Evolutionary conservation across 2,797 vertebrate species (phyloP), one percentile per base, ranked within the genome.

Genomic region (Scolopax bukidnonensis): DNA sequence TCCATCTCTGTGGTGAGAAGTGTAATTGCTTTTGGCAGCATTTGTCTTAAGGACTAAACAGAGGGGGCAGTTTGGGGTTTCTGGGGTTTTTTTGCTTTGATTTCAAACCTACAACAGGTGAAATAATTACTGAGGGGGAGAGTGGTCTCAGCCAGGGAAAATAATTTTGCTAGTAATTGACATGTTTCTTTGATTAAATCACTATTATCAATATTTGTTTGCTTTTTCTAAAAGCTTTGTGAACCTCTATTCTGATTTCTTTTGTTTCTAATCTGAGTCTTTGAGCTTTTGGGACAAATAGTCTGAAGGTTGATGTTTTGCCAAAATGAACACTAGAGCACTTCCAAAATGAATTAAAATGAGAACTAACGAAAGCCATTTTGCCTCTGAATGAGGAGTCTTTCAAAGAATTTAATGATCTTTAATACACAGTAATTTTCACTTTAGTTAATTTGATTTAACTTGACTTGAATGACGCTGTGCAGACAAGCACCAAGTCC

Each of bases 361-460:
- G 87, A 94, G 86, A 96, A 93, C 81, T 89, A 93, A 88, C 25
- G 36, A 91, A 96, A 94, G 54, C 80, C 90, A 80, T 91, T 95
- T 93, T 84, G 77, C 73, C 94, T 90, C 75, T 95, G 83, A 95
- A 95, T 96, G 83, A 92, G 79, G 38, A 81, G 68, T 84, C 81
- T 95, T 93, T 95, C 60, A 95, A 96, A 95, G 71, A 95, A 76
- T 87, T 74, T 89, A 93, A 95, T 95, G 93, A 92, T 95, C 90
- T 96, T 94, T 82, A 95, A 93, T 94, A 41, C 67, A 21, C 16
- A 93, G 86, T 93, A 89, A 94, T 94, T 96, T 93, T 96, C 78
- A 82, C 94, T 95, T 89, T 57, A 86, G 94, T 86, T 93, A 90
- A 94, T 93, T 92, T 89, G 88, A 84, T 93, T 96, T 95, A 93